Base-by-base conservation (phyloP, 1,140 invertebrate species). In the Eupeodes corollae region DNA sequence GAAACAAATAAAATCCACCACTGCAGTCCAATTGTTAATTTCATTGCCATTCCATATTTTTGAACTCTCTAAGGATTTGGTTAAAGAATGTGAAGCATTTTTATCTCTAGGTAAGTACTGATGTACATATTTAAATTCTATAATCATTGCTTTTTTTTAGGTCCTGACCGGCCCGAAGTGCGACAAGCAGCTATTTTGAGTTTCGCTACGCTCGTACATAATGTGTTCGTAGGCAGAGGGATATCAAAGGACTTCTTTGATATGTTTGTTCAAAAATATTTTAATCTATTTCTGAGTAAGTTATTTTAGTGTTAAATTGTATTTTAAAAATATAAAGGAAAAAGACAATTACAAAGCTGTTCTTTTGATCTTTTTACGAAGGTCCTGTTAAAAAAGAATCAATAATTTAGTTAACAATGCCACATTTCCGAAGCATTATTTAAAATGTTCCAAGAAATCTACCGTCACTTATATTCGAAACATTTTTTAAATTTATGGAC, bases 181-280 rank as follows among this genome's bases (percentile, higher is more conserved):
- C 64, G 77, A 32, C 76, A 82, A 51, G 77, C 82, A 1, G 81
- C 75, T 0, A 79, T 84, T 42, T 64, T 86, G 5, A 78, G 78
- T 38, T 84, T 80, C 57, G 80, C 82, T 0, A 81, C 79, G 0
- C 57, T 86, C n/a, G 74, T 82, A 12, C 76, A 79, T 31, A 81
- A 82, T 55, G 78, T 79, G 0, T 83, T 79, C 52, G 68, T 72
- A 12, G 63, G 61, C 42, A 54, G 56, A 16, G 51, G 67, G 55
- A 73, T 82, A 52, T 70, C 74, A 53, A 56, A 75, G 39, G 80
- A 84, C 49, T 77, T 78, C 46, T 74, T 84, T 19, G 82, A 85
- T 48, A 78, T 79, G 57, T 81, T 83, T 47, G 78, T 82, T 6
- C 76, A 78, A 52, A 73, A 80, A 37, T 84, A 80, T 56, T 75